These are phyloP conservation scores for Thalassaphorura encarpata DNA, from an alignment of 1,140 invertebrate species.

Conservation along the genomic window DNA sequence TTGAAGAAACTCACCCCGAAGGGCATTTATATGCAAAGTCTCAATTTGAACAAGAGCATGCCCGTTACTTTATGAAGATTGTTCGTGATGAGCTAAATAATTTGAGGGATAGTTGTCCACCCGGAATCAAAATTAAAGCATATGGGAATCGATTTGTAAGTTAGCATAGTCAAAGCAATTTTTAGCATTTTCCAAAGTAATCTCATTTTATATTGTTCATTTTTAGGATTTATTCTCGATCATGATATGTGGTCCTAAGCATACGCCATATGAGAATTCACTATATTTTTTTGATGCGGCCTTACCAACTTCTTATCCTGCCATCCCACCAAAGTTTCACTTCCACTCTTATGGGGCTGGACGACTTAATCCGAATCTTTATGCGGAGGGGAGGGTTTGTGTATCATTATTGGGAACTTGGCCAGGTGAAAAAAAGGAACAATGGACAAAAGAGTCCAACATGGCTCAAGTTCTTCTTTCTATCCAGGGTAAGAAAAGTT, in stretches of 20 bases:
- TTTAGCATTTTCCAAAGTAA: not conserved
- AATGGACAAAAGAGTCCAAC: not conserved
- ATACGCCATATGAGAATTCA: slow-evolving; percentile 11
- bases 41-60: not conserved
- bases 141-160: not conserved
- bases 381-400: slow-evolving; percentile 8
- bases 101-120: not conserved
- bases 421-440: not conserved
- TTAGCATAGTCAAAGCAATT: not conserved
- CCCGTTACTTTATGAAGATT: not conserved
- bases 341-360: not conserved
- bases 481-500: slow-evolving; percentile 4
- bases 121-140: not conserved
- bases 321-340: slow-evolving; percentile 4
- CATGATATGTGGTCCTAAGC: not conserved
- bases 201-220: not conserved
- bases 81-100: not conserved
- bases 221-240: slow-evolving; percentile 15
- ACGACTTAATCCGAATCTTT: slow-evolving; percentile 14
- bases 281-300: slow-evolving; percentile 7
- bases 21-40: not conserved
- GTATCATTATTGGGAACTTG: slow-evolving; percentile 9
- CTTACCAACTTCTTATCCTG: slow-evolving; percentile 1
- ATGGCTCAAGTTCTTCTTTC: slow-evolving; percentile 10
- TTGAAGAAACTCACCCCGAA: not conserved